Evolutionary conservation across 2,888 invertebrate species (phyloP), one percentile per base, ranked within the genome.

Genomic region (Timema podura): DNA sequence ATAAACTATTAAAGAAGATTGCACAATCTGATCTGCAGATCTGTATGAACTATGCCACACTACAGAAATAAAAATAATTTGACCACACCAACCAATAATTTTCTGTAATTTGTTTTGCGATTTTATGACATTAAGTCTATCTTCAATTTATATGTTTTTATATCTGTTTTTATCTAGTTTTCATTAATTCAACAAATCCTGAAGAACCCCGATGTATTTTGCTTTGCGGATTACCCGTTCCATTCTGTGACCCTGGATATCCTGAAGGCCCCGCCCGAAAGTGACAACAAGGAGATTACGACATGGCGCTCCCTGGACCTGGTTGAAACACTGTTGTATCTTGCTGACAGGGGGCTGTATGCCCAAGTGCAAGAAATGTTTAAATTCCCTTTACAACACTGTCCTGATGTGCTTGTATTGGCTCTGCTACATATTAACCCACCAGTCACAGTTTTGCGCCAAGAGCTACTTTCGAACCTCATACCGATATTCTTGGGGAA

Each of bases 281-380:
- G 91, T 45, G 96, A 97, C 76, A 95, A 95, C 80, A 94, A 96
- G 80, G 97, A 97, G 80, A 88, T 96, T 64, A 89, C 91, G 64
- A 92, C 92, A 30, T 98, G 98, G 98, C 90, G 95, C 75, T 96
- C 95, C 5, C 81, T 97, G 71, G 95, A 96, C 79, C 85, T 99
- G 71, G 89, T 98, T 0, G 97, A 98, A 79, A 84, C 93, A 47
- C 82, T 99, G 67, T 82, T 99, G 71, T 89, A 89, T 77, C 87
- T 98, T 75, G 92, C 95, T 3, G 97, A 97, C 76, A 88, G 91
- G 73, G 96, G 96, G 5, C 89, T 92, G 75, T 93, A 92, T 79
- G 85, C 87, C 73, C 89, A 90, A 78, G 92, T 94, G 9, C 90
- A 91, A 75, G 97, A 98, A 75, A 82, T 96, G 64, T 94, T 98